Percentiles rank a stretch among this genome's conserved stretches.
Conservation (phyloP, 1,140 invertebrate genomes). For the Ips nitidus region DNA sequence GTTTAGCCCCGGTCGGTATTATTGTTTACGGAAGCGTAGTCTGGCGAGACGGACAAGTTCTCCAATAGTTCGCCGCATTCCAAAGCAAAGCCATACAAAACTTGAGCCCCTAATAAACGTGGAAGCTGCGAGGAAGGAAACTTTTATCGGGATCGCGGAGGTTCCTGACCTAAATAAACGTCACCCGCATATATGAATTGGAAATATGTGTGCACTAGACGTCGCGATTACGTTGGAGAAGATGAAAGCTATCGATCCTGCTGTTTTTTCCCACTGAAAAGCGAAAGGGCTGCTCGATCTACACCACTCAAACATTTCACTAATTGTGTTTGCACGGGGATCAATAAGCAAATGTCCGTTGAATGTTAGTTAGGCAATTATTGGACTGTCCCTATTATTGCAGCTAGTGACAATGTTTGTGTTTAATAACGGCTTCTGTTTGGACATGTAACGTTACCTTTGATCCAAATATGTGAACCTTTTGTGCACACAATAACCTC, state of each 20-base stretch:
- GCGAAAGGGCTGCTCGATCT: slow-evolving; percentile 14
- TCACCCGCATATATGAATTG: slow-evolving; percentile 18
- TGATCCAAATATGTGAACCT: not conserved
- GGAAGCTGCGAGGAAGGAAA: slow-evolving; percentile 11
- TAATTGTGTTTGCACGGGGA: slow-evolving; percentile 4
- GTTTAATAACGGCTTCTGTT: slow-evolving; percentile 1
- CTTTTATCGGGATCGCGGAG: slow-evolving; percentile 34
- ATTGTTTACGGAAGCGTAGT: slow-evolving; percentile 19
- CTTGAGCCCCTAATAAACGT: not conserved
- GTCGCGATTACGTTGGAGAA: slow-evolving; percentile 2
- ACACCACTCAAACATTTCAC: not conserved
- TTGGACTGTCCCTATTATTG: not conserved
- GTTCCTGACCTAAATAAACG: slow-evolving; percentile 37
- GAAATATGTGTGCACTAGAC: slow-evolving; percentile 4
- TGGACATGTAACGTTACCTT: not conserved
- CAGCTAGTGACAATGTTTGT: not conserved
- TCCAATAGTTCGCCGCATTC: slow-evolving; percentile 22
- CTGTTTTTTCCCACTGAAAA: slow-evolving; percentile 4
- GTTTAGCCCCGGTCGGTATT: slow-evolving; percentile 7
- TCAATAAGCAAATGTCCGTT: not conserved
- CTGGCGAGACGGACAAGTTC: slow-evolving; percentile 9
- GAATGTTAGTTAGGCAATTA: not conserved
- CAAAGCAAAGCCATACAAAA: slow-evolving; percentile 2
- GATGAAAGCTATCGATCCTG: slow-evolving; percentile 7
- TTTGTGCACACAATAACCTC: no score